phyloP scores from a whole-genome alignment of 2,113 vertebrate species.

The Vicugna pacos region DNA sequence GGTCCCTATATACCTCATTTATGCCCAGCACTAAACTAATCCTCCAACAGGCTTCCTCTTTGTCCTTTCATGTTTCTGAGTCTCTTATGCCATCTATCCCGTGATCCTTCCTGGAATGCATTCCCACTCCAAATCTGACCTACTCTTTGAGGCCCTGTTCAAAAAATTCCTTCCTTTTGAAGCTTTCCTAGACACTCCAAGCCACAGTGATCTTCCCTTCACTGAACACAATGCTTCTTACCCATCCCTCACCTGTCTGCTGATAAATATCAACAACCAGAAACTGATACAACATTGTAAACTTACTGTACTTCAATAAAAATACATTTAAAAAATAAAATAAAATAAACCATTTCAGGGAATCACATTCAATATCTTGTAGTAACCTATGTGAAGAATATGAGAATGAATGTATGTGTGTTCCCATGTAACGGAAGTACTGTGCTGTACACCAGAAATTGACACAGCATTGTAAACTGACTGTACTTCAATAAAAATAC shows the following conservation, averaged over 20 bases:
- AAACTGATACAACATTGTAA: too few relatives aligned
- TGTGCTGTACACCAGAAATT: too few relatives aligned
- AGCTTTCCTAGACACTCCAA: background rate
- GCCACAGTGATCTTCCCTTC: background rate
- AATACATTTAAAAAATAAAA: too few relatives aligned
- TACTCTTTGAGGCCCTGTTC: background rate
- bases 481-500: too few relatives aligned
- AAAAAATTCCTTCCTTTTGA: background rate
- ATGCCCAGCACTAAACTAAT: background rate
- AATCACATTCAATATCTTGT: too few relatives aligned
- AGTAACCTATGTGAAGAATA: too few relatives aligned
- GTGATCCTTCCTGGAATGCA: background rate
- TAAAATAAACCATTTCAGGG: too few relatives aligned
- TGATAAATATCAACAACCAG: slow-evolving; percentile 14
- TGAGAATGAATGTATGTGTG: too few relatives aligned
- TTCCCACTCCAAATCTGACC: background rate
- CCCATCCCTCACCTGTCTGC: background rate
- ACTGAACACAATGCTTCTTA: background rate
- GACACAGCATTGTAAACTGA: too few relatives aligned
- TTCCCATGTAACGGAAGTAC: too few relatives aligned
- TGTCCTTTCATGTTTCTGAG: background rate
- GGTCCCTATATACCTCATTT: background rate
- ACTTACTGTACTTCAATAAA: too few relatives aligned
- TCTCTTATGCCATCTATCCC: background rate
- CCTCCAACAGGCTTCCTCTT: background rate